Base-by-base conservation (phyloP, 2,797 vertebrate genomes). In the Cygnus olor region DNA sequence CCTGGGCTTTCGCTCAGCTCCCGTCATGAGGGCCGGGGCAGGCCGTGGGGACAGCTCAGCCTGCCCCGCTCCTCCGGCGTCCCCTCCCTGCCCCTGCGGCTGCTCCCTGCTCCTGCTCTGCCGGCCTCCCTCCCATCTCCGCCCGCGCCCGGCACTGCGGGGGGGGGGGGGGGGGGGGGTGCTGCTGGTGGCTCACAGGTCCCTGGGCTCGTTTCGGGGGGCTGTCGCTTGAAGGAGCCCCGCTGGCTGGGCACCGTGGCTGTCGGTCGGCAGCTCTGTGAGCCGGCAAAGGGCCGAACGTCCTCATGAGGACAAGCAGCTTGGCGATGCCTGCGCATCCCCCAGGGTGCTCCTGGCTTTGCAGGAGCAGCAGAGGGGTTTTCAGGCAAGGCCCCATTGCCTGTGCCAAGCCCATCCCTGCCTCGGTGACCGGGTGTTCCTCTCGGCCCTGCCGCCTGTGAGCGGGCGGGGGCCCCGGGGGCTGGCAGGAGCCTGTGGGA, bases 1-100 rank as follows among this genome's bases (percentile, higher is more conserved):
- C 32, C 60, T 21, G 4, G 47, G 22, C 47, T 11, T 2, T 34
- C 53, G 25, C 76, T 56, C 4, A 4, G 81, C 64, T 69, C 40
- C 34, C 2, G 0, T 9, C 8, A 1, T 1, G 24, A 1, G 54
- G 32, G 49, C 60, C 0, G 0, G 54, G 24, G 53, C 38, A 28
- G n/a, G 54, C 27, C 1, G 0, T 36, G 65, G 78, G 73, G 7
- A 30, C 34, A 7, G 40, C 64, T 38, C 44, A 2, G 74, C 56
- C 70, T 83, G 82, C 70, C 53, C 81, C 1, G 1, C 54, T 84
- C 27, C 32, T 51, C 70, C 88, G 0, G 8, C 10, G 0, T 60
- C 64, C 60, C 28, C 38, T 63, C 25, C 51, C 72, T 6, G 61
- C 32, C 22, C 2, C 2, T 0, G 56, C 2, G 2, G 17, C 86